Evolutionary conservation across 2,797 vertebrate species (phyloP).

Genomic region (Diplodus puntazzo): DNA sequence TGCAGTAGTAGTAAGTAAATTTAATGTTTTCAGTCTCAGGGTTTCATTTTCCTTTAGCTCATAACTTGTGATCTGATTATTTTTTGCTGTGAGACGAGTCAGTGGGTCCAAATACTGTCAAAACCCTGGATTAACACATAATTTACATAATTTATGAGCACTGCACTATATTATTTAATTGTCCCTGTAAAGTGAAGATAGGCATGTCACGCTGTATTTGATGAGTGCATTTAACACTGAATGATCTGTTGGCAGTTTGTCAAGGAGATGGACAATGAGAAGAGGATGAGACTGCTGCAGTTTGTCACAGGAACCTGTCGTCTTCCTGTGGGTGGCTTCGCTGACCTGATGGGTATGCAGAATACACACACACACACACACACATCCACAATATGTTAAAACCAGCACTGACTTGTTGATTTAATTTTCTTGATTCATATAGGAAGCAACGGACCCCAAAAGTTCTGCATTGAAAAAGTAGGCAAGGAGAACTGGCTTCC

Average conservation of each 20-base stretch:
- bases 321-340: slow-evolving; percentile 95
- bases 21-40: background rate
- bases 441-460: slow-evolving; percentile 99
- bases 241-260: slow-evolving; percentile 87
- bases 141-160: background rate
- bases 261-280: slow-evolving; percentile 99
- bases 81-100: background rate
- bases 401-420: background rate
- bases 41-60: background rate
- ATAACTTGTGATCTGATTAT: background rate
- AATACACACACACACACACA: background rate
- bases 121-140: background rate
- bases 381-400: background rate
- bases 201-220: background rate
- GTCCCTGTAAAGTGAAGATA: background rate
- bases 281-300: slow-evolving; percentile 95
- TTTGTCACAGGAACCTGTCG: slow-evolving; percentile 98
- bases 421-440: slow-evolving; percentile 41
- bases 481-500: slow-evolving; percentile 99
- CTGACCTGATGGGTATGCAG: slow-evolving; percentile 94
- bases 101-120: background rate
- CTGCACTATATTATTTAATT: background rate
- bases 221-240: background rate
- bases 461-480: slow-evolving; percentile 99
- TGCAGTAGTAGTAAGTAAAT: no score